phyloP scores from a whole-genome alignment of 2,888 invertebrate species.

The Scaptomyza reducta region DNA sequence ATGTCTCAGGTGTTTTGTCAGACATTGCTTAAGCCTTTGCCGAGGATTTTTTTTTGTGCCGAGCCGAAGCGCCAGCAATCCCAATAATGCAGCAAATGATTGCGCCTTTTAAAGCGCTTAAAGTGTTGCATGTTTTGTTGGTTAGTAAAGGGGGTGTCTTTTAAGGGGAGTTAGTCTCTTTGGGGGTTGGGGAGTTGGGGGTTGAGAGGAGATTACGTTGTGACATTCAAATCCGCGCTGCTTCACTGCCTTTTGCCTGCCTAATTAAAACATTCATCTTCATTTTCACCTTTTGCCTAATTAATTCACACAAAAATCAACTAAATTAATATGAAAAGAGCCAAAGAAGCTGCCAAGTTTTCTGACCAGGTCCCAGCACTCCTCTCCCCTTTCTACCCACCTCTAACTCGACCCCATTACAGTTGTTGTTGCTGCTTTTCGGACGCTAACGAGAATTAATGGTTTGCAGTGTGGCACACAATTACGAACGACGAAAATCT shows the following conservation, averaged over 20 bases:
- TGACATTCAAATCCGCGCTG: slow-evolving; percentile 65
- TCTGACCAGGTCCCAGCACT: slow-evolving; percentile 57
- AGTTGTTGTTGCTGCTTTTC: slow-evolving; percentile 53
- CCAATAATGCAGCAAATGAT: slow-evolving; percentile 31
- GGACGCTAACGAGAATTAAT: slow-evolving; percentile 82
- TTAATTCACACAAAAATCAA: slow-evolving; percentile 83
- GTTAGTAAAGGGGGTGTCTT: neutral
- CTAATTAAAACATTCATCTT: slow-evolving; percentile 84
- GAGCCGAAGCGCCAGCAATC: slow-evolving; percentile 12
- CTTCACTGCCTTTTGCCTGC: slow-evolving; percentile 49
- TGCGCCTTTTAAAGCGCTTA: slow-evolving; percentile 62
- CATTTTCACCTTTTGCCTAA: slow-evolving; percentile 83
- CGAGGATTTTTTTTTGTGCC: slow-evolving; percentile 68
- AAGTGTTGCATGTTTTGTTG: slow-evolving; percentile 47
- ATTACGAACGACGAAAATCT: slow-evolving; percentile 76
- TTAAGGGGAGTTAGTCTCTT: neutral
- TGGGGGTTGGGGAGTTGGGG: neutral
- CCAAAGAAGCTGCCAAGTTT: slow-evolving; percentile 71
- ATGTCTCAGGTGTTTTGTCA: slow-evolving; percentile 84
- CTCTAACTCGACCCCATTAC: slow-evolving; percentile 29
- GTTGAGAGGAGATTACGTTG: slow-evolving; percentile 34
- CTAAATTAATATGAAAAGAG: slow-evolving; percentile 83
- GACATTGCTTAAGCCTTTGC: slow-evolving; percentile 83
- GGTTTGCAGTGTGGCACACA: slow-evolving; percentile 82
- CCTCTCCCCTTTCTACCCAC: neutral